phyloP scores from a whole-genome alignment of 2,797 vertebrate genomes.

The Oceanodroma leucorhoa region DNA sequence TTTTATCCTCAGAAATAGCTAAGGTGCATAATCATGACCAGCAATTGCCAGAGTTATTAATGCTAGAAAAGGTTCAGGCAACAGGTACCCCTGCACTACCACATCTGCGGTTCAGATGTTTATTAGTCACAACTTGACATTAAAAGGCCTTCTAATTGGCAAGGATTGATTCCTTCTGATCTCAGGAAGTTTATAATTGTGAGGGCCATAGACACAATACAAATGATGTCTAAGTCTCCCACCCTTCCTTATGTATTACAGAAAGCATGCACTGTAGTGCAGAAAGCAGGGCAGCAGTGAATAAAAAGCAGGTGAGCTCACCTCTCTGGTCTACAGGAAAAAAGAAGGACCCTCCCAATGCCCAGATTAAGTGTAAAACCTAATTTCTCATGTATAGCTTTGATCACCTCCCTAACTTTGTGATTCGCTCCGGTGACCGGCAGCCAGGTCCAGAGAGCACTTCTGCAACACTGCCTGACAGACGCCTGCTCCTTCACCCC shows the following conservation, averaged over 20 bases:
- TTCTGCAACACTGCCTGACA: not conserved
- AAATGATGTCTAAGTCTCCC: not conserved
- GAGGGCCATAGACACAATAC: not conserved
- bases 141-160: conserved; percentile 29
- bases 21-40: not conserved
- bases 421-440: rapidly evolving
- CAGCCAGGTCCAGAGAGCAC: not conserved
- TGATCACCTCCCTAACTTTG: not conserved
- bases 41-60: not conserved
- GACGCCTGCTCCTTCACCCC: rapidly evolving
- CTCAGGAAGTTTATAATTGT: not conserved
- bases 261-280: not conserved
- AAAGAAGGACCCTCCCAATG: rapidly evolving
- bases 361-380: not conserved
- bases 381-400: not conserved
- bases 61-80: not conserved
- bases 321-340: not conserved
- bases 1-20: not conserved
- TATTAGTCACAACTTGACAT: conserved; percentile 45
- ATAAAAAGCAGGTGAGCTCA: not conserved
- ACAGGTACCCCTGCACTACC: conserved; percentile 10
- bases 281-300: not conserved
- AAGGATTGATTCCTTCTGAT: conserved; percentile 21
- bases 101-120: conserved; percentile 59
- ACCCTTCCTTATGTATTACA: not conserved